These are phyloP conservation scores for Panagrolaimus sp. DNA, from an alignment of 1,140 invertebrate genomes.

Conservation along the genomic window DNA sequence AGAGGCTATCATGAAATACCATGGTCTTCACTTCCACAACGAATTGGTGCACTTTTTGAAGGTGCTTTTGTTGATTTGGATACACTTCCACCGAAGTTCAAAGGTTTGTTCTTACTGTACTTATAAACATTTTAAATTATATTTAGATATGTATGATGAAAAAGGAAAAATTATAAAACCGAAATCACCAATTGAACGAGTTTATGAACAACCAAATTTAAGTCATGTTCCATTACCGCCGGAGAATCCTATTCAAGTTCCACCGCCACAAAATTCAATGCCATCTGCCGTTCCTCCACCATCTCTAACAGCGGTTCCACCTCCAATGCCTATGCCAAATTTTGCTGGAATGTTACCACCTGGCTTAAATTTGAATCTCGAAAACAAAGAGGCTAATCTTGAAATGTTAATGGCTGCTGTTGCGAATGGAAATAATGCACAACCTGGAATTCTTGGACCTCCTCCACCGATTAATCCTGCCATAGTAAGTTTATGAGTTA, in stretches of 20 bases:
- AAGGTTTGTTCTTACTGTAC: slow-evolving; percentile 27
- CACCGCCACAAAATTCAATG: too few relatives aligned
- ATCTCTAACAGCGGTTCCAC: neutral
- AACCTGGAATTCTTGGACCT: slow-evolving; percentile 1
- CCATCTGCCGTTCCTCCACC: too few relatives aligned
- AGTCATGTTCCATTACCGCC: neutral
- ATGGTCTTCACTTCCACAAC: slow-evolving; percentile 31
- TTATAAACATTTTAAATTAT: neutral
- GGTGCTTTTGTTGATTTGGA: slow-evolving; percentile 38
- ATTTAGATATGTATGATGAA: neutral
- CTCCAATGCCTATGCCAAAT: neutral
- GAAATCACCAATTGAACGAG: neutral
- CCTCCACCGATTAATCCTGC: slow-evolving; percentile 2
- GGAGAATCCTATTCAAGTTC: too few relatives aligned
- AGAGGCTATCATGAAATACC: slow-evolving; percentile 40
- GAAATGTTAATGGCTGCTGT: neutral
- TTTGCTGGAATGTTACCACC: neutral
- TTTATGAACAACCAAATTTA: neutral
- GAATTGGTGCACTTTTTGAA: slow-evolving; percentile 34
- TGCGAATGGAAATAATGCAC: neutral
- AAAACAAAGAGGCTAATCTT: neutral
- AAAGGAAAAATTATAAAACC: neutral
- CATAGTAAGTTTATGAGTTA: neutral
- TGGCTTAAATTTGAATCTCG: neutral
- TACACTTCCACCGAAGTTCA: slow-evolving; percentile 36